Conservation (phyloP, 2,797 vertebrate species). For the Squalus acanthias region DNA sequence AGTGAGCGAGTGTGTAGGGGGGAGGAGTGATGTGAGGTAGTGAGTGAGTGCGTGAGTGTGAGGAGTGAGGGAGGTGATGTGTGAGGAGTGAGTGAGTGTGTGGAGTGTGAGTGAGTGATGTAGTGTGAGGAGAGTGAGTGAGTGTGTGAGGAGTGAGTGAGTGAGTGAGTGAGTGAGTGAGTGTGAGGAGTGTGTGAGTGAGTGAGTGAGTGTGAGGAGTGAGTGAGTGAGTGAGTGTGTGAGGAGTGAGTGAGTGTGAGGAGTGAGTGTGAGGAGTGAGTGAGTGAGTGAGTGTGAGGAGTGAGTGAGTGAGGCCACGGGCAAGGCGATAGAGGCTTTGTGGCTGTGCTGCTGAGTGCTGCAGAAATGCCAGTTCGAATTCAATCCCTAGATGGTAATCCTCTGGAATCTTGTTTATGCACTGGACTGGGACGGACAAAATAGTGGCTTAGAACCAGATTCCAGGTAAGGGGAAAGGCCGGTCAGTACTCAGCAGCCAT, state of each 20-base stretch:
- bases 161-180: neutral
- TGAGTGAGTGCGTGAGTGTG: no score
- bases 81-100: no score
- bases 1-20: no score
- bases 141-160: no score
- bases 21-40: no score
- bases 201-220: neutral
- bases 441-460: neutral
- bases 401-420: conserved; percentile 29
- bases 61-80: no score
- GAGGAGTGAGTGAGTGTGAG: neutral
- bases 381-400: neutral
- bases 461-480: neutral
- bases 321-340: neutral
- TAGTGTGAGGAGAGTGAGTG: neutral
- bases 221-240: neutral
- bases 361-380: neutral
- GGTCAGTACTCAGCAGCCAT: neutral
- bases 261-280: no score
- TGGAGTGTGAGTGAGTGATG: neutral
- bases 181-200: neutral
- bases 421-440: neutral
- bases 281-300: no score
- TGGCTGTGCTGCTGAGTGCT: no score
- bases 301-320: neutral